Evolutionary conservation across 2,888 invertebrate species (phyloP), one percentile per base, ranked within the genome.

Genomic region (Thereva nobilitata): DNA sequence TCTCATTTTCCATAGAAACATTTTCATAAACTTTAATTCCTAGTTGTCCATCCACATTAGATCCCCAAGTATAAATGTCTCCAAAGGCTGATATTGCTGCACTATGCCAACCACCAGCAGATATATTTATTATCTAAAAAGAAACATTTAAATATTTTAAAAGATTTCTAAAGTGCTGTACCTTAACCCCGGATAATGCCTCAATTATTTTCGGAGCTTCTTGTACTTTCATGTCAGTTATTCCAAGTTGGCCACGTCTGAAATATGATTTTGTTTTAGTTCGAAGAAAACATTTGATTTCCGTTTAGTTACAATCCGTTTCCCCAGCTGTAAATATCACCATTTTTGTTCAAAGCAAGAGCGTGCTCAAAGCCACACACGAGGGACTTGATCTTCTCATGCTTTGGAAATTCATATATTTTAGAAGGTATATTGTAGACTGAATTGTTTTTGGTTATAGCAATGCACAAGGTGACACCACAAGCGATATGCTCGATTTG

Each of bases 11-110:
- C 64, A 12, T 23, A 6, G 12, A 50, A 47, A 35, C 37, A 38
- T 76, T 76, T 67, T 82, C 81, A 68, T 82, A 76, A 5, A 77
- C 75, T 41, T 80, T 78, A 40, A 90, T 78, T 5, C 95, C 95
- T 10, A 96, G 80, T 79, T 96, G 94, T 0, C 95, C 95, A 74
- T 86, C 86, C 70, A 90, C 88, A 80, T 96, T 96, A 89, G 92
- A 94, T 5, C 96, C 96, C 95, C 96, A 96, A 2, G 86, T 84
- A 76, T 95, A 96, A 0, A 95, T 75, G 77, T 95, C 95, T 9
- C 93, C 94, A 78, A 84, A 86, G 74, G 86, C 84, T 72, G 92
- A 92, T 5, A 94, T 77, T 7, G 89, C 93, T 59, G 89, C 85
- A 64, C 89, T 89, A 78, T 95, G 95, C 95, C 95, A 96, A 7